Percentiles rank a stretch among this genome's conserved stretches.
phyloP scores from a whole-genome alignment of 2,797 vertebrate species.

The Eulemur albifrons region DNA sequence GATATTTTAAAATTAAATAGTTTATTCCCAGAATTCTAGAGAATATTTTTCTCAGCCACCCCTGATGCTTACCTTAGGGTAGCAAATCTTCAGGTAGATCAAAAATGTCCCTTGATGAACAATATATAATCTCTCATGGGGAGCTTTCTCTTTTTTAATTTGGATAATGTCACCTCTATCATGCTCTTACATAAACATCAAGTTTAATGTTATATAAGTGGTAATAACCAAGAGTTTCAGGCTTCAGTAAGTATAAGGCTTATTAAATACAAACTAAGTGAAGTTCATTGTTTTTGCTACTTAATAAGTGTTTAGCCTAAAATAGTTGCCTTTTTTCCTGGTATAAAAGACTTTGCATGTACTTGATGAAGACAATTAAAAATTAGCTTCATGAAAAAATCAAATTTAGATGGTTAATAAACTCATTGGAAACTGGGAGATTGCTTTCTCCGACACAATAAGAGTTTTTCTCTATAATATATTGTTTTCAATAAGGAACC shows the following conservation, averaged over 20 bases:
- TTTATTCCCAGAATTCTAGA: background rate
- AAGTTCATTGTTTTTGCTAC: conserved; percentile 36
- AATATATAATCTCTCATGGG: background rate
- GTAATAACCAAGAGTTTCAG: conserved; percentile 42
- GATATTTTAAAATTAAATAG: conserved; percentile 8
- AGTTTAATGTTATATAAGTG: conserved; percentile 27
- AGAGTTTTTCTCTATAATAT: conserved; percentile 68
- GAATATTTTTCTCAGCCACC: background rate
- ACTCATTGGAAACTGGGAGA: conserved; percentile 16
- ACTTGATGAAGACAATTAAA: conserved; percentile 57
- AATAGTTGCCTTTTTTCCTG: conserved; percentile 12
- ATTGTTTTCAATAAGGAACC: conserved; percentile 75
- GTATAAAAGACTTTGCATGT: background rate
- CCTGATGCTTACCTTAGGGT: background rate
- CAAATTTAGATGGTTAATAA: conserved; percentile 77
- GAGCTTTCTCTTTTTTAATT: conserved; percentile 23
- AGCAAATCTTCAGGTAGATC: background rate
- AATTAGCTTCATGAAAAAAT: conserved; percentile 60
- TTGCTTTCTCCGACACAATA: conserved; percentile 65
- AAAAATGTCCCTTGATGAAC: background rate
- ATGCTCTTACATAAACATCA: conserved; percentile 3
- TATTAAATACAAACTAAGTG: conserved; percentile 50
- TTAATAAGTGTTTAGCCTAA: conserved; percentile 49
- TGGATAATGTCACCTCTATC: background rate
- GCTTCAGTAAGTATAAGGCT: conserved; percentile 45